phyloP scores from a whole-genome alignment of 2,113 vertebrate genomes.

The Tenebrosternarchus preto region DNA sequence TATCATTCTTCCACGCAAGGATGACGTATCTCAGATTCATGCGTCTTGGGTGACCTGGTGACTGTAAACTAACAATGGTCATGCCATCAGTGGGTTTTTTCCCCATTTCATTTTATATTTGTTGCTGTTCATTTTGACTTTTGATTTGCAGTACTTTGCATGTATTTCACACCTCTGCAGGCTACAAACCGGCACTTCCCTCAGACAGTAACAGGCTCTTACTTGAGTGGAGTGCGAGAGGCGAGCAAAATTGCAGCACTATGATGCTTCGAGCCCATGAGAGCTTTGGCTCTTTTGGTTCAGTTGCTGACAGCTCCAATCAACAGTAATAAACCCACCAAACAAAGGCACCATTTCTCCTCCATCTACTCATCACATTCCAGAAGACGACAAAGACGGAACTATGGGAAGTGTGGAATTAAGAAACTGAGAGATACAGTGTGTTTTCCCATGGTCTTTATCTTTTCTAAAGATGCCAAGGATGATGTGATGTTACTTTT shows the following conservation, averaged over 20 bases:
- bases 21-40: too few relatives aligned
- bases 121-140: neutral
- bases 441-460: neutral
- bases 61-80: too few relatives aligned
- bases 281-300: constrained; percentile 7
- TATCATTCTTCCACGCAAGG: too few relatives aligned
- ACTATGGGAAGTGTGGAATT: neutral
- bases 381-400: too few relatives aligned
- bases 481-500: neutral
- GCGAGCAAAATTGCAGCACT: constrained; percentile 95
- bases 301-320: neutral
- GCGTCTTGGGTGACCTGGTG: too few relatives aligned
- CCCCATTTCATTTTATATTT: neutral
- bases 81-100: neutral
- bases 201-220: constrained; percentile 96
- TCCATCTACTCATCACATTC: too few relatives aligned
- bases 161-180: constrained; percentile 63
- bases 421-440: neutral
- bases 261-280: constrained; percentile 60
- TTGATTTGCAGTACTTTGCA: too few relatives aligned
- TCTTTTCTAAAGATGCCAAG: neutral
- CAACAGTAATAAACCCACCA: neutral
- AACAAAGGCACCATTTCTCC: too few relatives aligned
- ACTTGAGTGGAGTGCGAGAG: constrained; percentile 94
- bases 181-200: constrained; percentile 98